Percentiles rank a stretch among this genome's conserved stretches.
Conservation (phyloP, 2,113 vertebrate genomes). For the Aleadryas rufinucha region DNA sequence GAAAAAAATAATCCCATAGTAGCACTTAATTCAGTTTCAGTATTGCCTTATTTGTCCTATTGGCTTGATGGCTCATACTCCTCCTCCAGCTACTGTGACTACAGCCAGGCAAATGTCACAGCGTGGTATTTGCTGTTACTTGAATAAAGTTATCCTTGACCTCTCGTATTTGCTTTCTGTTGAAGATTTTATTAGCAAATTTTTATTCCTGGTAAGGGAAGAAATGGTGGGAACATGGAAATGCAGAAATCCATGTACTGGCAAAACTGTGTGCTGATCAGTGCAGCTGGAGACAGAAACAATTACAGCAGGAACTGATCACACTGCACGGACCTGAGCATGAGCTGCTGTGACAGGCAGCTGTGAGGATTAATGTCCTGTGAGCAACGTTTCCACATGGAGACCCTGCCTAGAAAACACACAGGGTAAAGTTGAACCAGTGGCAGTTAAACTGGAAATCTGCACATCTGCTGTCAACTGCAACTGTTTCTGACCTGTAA, state of each 20-base stretch:
- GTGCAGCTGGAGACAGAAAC: background rate
- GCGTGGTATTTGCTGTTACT: background rate
- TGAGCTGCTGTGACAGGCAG: background rate
- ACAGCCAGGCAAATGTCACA: constrained; percentile 7
- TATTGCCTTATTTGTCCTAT: constrained; percentile 58
- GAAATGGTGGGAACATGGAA: background rate
- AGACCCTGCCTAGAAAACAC: background rate
- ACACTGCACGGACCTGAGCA: background rate
- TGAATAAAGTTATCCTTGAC: background rate
- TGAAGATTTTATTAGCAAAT: background rate
- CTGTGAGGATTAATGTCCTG: background rate
- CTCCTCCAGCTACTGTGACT: constrained; percentile 1
- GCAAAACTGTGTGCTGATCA: background rate
- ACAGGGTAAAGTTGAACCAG: background rate
- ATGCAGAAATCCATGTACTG: background rate
- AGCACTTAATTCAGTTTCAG: constrained; percentile 42
- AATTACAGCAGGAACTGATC: background rate
- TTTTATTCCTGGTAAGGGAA: constrained; percentile 20
- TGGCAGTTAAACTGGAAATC: background rate
- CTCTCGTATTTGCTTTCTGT: background rate
- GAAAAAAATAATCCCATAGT: constrained; percentile 40
- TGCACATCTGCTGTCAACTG: background rate
- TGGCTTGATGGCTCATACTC: background rate
- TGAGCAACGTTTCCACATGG: accelerated
- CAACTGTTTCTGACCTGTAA: background rate